Conservation (phyloP, 2,113 vertebrate species). For the Ceyx melanurus region DNA sequence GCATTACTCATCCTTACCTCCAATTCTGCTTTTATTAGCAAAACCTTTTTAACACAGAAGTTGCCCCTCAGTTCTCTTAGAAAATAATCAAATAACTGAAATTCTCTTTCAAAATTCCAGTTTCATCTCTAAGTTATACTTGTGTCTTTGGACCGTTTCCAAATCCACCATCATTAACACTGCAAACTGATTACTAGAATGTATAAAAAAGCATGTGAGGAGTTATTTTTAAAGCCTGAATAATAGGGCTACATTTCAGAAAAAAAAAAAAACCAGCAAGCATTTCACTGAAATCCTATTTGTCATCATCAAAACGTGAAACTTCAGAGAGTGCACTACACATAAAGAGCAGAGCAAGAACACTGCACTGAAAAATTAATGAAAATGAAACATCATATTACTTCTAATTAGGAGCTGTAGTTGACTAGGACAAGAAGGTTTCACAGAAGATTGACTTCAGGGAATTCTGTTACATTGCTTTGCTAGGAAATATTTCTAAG, state of each 20-base stretch:
- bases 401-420: not conserved
- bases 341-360: not conserved
- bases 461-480: not conserved
- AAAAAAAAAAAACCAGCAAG: not conserved
- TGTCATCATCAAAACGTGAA: not conserved
- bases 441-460: conserved; percentile 10
- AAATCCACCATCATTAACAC: not conserved
- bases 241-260: not conserved
- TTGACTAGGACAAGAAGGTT: conserved; percentile 10
- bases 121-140: not conserved
- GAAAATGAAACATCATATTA: conserved; percentile 1
- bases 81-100: conserved; percentile 5
- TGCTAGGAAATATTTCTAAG: conserved; percentile 8
- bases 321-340: not conserved
- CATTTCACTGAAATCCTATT: not conserved
- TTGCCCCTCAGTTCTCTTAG: not conserved
- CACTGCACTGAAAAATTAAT: conserved; percentile 4
- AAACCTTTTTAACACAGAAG: not conserved
- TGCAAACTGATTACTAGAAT: not conserved
- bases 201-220: not conserved
- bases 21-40: not conserved
- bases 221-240: not conserved
- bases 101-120: conserved; percentile 29
- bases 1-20: not conserved
- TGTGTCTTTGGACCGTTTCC: not conserved